Evolutionary conservation across 37 sponge, comb jelly and placozoan species (phyloP).

Genomic region (Eunapius fragilis): DNA sequence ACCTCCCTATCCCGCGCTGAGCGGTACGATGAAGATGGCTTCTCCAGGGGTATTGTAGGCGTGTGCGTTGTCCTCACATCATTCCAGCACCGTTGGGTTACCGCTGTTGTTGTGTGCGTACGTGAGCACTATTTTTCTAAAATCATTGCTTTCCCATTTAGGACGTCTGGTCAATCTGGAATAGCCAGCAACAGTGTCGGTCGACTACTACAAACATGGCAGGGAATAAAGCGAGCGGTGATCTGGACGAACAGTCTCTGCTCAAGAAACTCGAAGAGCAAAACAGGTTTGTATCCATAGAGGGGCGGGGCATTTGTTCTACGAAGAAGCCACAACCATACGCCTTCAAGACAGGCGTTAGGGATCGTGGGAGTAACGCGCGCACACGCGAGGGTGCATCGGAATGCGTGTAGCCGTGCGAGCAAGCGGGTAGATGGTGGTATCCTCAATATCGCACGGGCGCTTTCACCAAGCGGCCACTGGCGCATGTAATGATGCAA

Average conservation of each 20-base stretch:
- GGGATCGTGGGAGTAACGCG: no score
- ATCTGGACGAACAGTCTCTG: conserved; percentile 25
- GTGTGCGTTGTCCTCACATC: not conserved
- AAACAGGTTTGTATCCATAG: conserved; percentile 44
- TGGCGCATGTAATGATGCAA: no score
- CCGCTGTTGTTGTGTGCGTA: not conserved
- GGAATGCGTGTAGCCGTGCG: no score
- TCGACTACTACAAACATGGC: not conserved
- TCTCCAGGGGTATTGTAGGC: no score
- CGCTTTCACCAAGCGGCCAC: no score
- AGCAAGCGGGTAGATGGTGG: no score
- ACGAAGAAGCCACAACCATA: not conserved
- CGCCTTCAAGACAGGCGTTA: not conserved
- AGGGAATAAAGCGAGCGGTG: not conserved
- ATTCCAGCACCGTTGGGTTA: not conserved
- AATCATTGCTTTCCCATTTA: not conserved
- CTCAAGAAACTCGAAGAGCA: conserved; percentile 68
- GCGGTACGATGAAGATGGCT: no score
- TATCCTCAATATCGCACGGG: no score
- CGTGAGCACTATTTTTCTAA: not conserved
- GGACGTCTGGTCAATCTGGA: not conserved
- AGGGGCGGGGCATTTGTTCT: not conserved
- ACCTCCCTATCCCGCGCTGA: no score
- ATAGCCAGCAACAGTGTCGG: not conserved
- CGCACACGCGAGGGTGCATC: no score